Percentiles rank a stretch among this genome's conserved stretches.
Evolutionary conservation across 2,113 vertebrate genomes (phyloP).

Genomic region (Cololabis saira): DNA sequence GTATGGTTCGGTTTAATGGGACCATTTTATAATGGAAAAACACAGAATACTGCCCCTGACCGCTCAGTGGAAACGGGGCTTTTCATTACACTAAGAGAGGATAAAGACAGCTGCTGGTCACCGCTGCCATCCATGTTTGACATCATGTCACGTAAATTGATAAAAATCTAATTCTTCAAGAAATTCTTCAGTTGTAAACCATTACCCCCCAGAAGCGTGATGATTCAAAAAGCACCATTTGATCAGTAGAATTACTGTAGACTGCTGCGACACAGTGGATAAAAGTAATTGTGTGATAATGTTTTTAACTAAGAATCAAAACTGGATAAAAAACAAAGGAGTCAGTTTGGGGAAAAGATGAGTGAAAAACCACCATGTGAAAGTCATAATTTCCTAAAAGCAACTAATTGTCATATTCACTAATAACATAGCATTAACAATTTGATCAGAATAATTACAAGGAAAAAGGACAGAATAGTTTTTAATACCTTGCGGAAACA

Average conservation of each 20-base stretch:
- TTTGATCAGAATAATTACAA: not conserved
- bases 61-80: too few relatives aligned
- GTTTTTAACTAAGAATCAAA: conserved; percentile 8
- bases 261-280: conserved; percentile 23
- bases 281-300: conserved; percentile 38
- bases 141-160: conserved; percentile 13
- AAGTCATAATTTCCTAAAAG: conserved; percentile 21
- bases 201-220: not conserved
- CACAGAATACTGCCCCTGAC: too few relatives aligned
- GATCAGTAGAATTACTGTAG: conserved; percentile 29
- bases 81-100: too few relatives aligned
- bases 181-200: conserved; percentile 27
- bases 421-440: conserved; percentile 4
- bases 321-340: not conserved
- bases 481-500: conserved; percentile 21
- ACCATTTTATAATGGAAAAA: too few relatives aligned
- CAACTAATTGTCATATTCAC: conserved; percentile 4
- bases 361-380: not conserved
- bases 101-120: too few relatives aligned
- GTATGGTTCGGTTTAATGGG: too few relatives aligned
- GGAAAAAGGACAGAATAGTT: not conserved
- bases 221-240: conserved; percentile 23
- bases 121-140: conserved; percentile 8
- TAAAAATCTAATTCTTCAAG: conserved; percentile 7
- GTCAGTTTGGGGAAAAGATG: not conserved